Base-by-base conservation (phyloP, 1,140 invertebrate genomes). In the Drosophila carrolli region DNA sequence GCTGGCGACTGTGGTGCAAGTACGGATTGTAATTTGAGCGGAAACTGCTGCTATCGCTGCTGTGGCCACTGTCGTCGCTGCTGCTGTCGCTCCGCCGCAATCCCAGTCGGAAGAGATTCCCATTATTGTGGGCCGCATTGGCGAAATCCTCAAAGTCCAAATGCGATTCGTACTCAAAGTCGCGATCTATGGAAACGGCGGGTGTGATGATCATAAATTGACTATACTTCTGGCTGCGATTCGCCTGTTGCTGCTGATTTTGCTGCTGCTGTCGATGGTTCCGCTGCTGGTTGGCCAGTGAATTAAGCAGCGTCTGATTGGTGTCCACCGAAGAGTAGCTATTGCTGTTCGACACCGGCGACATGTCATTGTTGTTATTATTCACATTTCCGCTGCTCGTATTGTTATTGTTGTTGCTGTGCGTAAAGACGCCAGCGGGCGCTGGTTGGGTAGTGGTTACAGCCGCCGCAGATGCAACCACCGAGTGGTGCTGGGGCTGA, bases 171-270 rank as follows among this genome's bases (percentile, higher is more conserved):
- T 91, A 78, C 16, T 92, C 90, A 57, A 84, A 91, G 67, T 92
- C 81, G 23, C 91, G 89, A 79, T 92, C 91, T 43, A 92, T 92
- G 27, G 91, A 91, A 29, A 92, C 91, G 50, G 91, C 91, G 60
- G 91, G 91, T 62, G 91, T 92, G 41, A 92, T 91, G 67, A 92
- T 91, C 91, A 92, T 91, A 75, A 91, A 92, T 92, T 92, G 91
- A 88, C 89, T 89, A 38, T 92, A 92, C 73, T 91, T 92, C n/a
- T 65, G 79, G 71, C 44, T 76, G 63, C 79, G 79, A 61, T 59
- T 77, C 7, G 51, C 59, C 8, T 65, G 59, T 4, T 51, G 55
- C 5, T 66, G 55, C 35, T 65, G 82, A 7, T 54, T 32, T 8
- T 56, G 53, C 27, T 66, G 66, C n/a, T 56, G 53, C 41, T 76